Conservation (phyloP, 2,113 vertebrate genomes). For the Phalacrocorax aristotelis region DNA sequence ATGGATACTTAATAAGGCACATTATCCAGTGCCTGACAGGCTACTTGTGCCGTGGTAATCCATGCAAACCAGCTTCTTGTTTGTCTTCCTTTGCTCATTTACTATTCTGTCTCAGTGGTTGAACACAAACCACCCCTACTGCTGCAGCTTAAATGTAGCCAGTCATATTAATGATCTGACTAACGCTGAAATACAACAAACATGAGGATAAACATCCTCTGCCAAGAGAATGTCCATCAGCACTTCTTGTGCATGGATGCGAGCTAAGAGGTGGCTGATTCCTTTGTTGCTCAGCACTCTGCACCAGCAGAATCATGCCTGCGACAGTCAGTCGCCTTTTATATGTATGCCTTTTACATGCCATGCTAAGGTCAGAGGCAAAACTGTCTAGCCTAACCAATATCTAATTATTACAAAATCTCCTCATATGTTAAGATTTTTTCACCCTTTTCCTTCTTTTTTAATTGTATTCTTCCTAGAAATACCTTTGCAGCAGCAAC, state of each 20-base stretch:
- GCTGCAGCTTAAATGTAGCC: not conserved
- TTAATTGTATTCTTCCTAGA: not conserved
- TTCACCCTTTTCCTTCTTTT: not conserved
- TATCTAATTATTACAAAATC: not conserved
- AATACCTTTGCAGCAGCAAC: not conserved
- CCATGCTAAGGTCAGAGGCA: not conserved
- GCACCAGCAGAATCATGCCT: not conserved
- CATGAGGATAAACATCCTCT: not conserved
- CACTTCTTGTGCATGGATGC: not conserved
- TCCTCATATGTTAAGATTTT: not conserved
- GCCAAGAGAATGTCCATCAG: not conserved
- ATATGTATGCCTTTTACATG: rapidly evolving
- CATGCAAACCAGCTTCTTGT: not conserved
- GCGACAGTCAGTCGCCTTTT: not conserved
- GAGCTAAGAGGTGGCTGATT: not conserved
- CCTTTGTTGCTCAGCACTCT: not conserved
- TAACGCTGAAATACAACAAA: not conserved
- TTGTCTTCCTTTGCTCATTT: not conserved
- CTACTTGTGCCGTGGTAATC: not conserved
- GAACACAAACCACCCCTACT: not conserved
- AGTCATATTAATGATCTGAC: not conserved
- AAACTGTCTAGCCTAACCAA: not conserved
- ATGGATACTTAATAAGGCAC: conserved; percentile 13
- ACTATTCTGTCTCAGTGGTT: not conserved
- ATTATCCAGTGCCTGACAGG: not conserved